Base-by-base conservation (phyloP, 92 coral and sea anemone genomes). In the Phymanthus crucifer region DNA sequence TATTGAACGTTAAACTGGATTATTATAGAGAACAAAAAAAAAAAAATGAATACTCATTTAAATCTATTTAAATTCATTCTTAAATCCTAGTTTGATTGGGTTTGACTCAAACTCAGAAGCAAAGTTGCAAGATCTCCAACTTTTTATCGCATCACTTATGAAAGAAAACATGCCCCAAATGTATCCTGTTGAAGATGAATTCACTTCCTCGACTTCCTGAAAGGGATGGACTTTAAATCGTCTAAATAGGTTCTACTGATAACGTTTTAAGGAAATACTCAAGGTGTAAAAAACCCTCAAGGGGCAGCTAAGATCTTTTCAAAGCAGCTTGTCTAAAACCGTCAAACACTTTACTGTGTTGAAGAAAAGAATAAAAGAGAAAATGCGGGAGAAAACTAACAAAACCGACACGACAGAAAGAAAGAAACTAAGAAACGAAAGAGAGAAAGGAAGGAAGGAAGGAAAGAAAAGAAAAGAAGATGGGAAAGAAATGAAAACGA, bases 101-200 rank as follows among this genome's bases (percentile, higher is more conserved):
- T 10, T 43, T 10, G 13, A 2, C 14, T 43, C 48, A 43, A 43
- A 43, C 14, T 21, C n/a, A 0, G 29, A 54, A 54, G 6, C 0
- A 54, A 54, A 54, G 64, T 54, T 54, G 64, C 64, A 29, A 54
- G 7, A 54, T 54, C 11, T 54, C 29, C 64, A 21, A 21, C 64
- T 19, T 54, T 54, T 50, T 38, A 38, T 38, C 43, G 10, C 16
- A 54, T 54, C 64, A 54, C 64, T 54, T 24, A 54, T 21, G 1
- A 54, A 54, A 54, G 31, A 54, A 54, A n/a, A 54, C 64, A 54
- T 54, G 29, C 64, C 50, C 27, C 1, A 54, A 54, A 3, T 24
- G 64, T 54, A 54, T 54, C 64, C 64, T 54, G 64, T 24, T 54
- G 64, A n/a, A 54, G 64, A 54, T 54, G 24, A 11, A 54, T 54